These are phyloP conservation scores for Drosophila helvetica DNA, from an alignment of 2,888 invertebrate species.

Conservation along the genomic window DNA sequence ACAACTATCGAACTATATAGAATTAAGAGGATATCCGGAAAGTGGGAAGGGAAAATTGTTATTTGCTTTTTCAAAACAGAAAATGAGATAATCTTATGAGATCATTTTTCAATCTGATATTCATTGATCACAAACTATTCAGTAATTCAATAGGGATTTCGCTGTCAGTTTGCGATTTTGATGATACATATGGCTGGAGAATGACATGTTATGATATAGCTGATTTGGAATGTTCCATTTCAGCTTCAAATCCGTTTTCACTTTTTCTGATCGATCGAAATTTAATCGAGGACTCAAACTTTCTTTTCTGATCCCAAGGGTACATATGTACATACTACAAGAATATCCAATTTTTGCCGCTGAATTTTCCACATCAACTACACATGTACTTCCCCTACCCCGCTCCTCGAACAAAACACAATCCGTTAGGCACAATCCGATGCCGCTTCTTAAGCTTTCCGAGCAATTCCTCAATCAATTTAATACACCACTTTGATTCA, in stretches of 20 bases:
- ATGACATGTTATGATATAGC: neutral
- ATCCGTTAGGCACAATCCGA: conserved; percentile 16
- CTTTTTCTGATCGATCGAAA: neutral
- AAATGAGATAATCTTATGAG: conserved; percentile 24
- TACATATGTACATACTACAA: conserved; percentile 3
- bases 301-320: neutral
- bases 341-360: neutral
- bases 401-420: neutral
- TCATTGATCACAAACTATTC: neutral
- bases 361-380: conserved; percentile 13
- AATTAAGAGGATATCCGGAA: neutral
- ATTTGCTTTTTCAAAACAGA: neutral
- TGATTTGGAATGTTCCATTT: neutral
- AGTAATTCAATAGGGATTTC: neutral
- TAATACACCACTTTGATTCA: conserved; percentile 25
- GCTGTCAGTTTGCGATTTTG: neutral
- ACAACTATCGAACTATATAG: neutral
- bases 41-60: neutral
- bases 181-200: neutral
- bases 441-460: conserved; percentile 21
- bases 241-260: neutral
- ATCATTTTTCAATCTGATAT: conserved; percentile 4
- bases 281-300: neutral
- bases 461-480: conserved; percentile 30
- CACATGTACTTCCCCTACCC: conserved; percentile 4